Conservation (phyloP, 2,888 invertebrate genomes). For the Lasioglossum lativentre region DNA sequence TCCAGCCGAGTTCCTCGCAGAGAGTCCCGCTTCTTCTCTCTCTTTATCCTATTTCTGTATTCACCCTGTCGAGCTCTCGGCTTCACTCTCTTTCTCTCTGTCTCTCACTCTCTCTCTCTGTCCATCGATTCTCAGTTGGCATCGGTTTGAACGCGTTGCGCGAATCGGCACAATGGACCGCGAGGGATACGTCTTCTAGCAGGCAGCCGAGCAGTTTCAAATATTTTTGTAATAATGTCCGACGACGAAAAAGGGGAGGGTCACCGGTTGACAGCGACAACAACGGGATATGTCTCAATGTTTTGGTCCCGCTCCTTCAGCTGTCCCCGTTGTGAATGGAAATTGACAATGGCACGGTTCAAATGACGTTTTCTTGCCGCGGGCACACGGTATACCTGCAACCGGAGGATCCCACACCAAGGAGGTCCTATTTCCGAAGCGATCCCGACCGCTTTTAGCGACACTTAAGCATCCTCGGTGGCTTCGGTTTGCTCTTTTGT, state of each 20-base stretch:
- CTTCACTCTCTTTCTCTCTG: neutral
- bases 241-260: constrained; percentile 64
- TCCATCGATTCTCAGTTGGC: neutral
- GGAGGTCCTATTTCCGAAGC: constrained; percentile 73
- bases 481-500: constrained; percentile 78
- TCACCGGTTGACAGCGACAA: constrained; percentile 79
- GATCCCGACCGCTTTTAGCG: constrained; percentile 74
- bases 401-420: constrained; percentile 42
- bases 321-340: constrained; percentile 80
- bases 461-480: constrained; percentile 75
- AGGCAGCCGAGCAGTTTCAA: constrained; percentile 71
- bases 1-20: constrained; percentile 52
- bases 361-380: constrained; percentile 75
- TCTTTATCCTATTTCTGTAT: neutral
- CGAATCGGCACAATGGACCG: constrained; percentile 55
- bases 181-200: constrained; percentile 44
- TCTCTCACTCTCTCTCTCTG: too few relatives aligned
- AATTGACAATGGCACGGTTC: constrained; percentile 80
- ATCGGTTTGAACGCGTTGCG: constrained; percentile 49
- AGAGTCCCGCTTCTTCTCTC: neutral
- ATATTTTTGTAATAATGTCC: constrained; percentile 83
- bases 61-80: neutral
- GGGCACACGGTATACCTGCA: constrained; percentile 58
- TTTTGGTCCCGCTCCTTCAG: constrained; percentile 83
- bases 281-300: constrained; percentile 83